These are phyloP conservation scores for Pyralis farinalis DNA, from an alignment of 2,888 invertebrate species.

Conservation along the genomic window DNA sequence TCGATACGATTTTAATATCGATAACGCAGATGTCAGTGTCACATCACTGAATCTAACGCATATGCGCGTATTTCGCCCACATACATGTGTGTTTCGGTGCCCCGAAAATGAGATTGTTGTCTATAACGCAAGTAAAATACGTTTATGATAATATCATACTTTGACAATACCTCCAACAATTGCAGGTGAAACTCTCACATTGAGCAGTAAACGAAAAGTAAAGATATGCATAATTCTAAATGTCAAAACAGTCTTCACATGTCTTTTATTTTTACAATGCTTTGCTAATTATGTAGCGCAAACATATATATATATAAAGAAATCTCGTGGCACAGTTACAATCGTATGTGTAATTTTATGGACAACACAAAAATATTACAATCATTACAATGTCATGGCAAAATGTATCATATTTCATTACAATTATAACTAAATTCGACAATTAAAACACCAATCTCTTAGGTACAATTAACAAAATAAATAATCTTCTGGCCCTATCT, in stretches of 20 bases:
- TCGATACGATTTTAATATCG: no score
- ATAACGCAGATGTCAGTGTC: no score
- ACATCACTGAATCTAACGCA: no score
- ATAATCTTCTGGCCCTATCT: conserved; percentile 64
- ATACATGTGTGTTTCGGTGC: no score
- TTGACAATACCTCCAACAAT: conserved; percentile 26
- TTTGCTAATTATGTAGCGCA: conserved; percentile 3
- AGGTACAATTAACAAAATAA: conserved; percentile 47
- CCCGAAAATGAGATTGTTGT: no score
- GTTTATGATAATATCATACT: no score
- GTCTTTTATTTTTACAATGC: conserved; percentile 14
- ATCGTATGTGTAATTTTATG: conserved; percentile 2
- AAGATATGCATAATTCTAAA: conserved; percentile 20
- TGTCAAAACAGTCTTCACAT: conserved; percentile 20
- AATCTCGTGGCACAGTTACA: conserved; percentile 6
- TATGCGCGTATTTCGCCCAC: no score
- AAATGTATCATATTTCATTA: conserved; percentile 15
- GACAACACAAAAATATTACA: conserved; percentile 15
- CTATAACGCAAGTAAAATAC: no score
- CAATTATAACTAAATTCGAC: conserved; percentile 22
- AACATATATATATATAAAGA: conserved; percentile 7
- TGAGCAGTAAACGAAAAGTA: conserved; percentile 32
- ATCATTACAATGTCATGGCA: conserved; percentile 24
- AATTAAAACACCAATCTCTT: conserved; percentile 29
- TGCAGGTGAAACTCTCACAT: conserved; percentile 39